Percentiles rank a stretch among this genome's conserved stretches.
phyloP scores from a whole-genome alignment of 2,113 vertebrate species.

The Parus major region DNA sequence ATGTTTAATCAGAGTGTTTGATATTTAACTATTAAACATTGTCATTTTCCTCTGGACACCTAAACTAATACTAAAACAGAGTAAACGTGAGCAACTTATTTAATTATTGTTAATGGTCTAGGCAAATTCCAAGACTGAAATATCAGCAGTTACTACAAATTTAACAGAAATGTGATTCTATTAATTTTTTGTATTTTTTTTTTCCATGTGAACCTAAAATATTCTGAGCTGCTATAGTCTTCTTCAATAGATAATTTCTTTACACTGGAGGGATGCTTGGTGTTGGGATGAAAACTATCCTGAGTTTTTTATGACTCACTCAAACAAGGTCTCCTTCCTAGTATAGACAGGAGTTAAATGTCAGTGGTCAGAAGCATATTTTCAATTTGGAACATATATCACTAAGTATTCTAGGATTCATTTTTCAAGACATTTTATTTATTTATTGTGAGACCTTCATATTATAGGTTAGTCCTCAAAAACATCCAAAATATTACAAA shows the following conservation, averaged over 20 bases:
- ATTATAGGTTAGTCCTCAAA: not conserved
- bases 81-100: not conserved
- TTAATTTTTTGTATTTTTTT: not conserved
- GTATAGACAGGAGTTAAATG: not conserved
- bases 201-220: not conserved
- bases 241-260: not conserved
- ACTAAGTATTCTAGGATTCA: not conserved
- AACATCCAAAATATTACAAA: not conserved
- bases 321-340: not conserved
- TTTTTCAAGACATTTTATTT: not conserved
- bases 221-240: not conserved
- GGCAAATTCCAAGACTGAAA: not conserved
- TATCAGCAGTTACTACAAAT: not conserved
- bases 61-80: constrained; percentile 40
- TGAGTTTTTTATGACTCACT: not conserved
- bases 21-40: constrained; percentile 53
- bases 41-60: not conserved
- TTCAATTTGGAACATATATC: not conserved
- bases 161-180: not conserved
- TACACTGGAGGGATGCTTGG: not conserved
- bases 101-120: constrained; percentile 11
- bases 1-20: constrained; percentile 40
- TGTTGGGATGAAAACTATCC: not conserved
- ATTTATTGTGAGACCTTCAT: not conserved
- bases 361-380: not conserved